phyloP scores from a whole-genome alignment of 2,797 vertebrate genomes.

The Sebastes baramenuke region DNA sequence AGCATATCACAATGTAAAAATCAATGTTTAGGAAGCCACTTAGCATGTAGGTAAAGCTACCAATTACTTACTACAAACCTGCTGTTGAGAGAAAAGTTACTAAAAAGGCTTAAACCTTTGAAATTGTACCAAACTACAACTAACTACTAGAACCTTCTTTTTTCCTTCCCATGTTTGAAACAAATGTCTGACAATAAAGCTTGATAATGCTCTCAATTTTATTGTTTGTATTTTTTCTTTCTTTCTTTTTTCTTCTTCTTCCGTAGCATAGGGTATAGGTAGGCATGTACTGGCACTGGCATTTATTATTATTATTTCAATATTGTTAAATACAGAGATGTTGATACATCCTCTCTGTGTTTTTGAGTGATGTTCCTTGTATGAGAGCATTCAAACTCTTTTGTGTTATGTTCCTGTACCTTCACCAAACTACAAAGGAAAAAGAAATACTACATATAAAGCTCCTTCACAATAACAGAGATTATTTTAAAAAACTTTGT shows the following conservation, averaged over 20 bases:
- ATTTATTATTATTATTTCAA: background rate
- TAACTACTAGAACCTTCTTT: background rate
- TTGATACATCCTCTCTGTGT: background rate
- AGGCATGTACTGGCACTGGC: background rate
- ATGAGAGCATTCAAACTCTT: background rate
- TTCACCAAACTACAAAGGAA: background rate
- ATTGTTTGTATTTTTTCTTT: background rate
- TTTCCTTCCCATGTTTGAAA: background rate
- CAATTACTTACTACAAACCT: background rate
- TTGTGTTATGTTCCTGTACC: background rate
- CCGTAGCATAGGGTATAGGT: background rate
- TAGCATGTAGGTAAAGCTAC: background rate
- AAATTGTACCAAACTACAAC: background rate
- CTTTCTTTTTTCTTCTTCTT: background rate
- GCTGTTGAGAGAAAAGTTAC: background rate
- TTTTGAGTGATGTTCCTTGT: background rate
- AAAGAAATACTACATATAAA: background rate
- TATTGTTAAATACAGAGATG: background rate
- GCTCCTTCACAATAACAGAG: background rate
- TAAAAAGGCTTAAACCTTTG: background rate
- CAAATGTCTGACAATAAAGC: background rate
- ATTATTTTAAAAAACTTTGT: background rate
- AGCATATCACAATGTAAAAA: background rate
- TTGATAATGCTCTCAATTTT: background rate
- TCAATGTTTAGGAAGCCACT: background rate